Evolutionary conservation across 2,113 vertebrate species (phyloP).

Genomic region (Camelus bactrianus): DNA sequence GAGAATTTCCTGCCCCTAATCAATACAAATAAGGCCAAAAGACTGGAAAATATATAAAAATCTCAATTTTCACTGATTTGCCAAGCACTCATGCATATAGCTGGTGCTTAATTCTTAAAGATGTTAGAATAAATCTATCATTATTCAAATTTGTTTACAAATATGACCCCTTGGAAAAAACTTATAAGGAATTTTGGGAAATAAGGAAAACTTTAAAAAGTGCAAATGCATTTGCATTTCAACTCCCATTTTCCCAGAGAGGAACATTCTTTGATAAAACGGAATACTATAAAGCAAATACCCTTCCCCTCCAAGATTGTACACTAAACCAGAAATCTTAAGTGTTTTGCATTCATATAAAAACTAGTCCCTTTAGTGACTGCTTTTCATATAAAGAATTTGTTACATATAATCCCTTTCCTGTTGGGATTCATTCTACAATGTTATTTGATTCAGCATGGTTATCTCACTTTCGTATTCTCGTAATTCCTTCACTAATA

Average conservation of each 20-base stretch:
- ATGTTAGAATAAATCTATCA: slow-evolving; percentile 6
- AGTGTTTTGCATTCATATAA: not conserved
- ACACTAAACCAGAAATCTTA: not conserved
- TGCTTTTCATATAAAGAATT: not conserved
- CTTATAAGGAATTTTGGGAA: not conserved
- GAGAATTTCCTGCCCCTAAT: not conserved
- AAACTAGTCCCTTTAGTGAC: not conserved
- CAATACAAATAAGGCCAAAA: not conserved
- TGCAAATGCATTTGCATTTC: not conserved
- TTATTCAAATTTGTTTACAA: slow-evolving; percentile 30
- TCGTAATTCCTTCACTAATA: slow-evolving; percentile 1
- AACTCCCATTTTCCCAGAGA: slow-evolving; percentile 35
- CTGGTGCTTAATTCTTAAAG: not conserved
- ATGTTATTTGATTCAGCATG: not conserved
- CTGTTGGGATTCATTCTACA: not conserved
- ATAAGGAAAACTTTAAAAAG: not conserved
- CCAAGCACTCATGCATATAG: not conserved
- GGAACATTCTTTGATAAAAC: not conserved
- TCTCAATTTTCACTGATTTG: not conserved
- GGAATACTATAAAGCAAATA: not conserved
- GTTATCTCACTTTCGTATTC: not conserved
- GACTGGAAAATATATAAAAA: not conserved
- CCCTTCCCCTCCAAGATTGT: not conserved
- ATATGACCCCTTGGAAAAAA: not conserved
- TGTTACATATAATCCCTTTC: not conserved